Evolutionary conservation across 2,113 vertebrate species (phyloP), one percentile per base, ranked within the genome.

Genomic region (Nothocercus julius): DNA sequence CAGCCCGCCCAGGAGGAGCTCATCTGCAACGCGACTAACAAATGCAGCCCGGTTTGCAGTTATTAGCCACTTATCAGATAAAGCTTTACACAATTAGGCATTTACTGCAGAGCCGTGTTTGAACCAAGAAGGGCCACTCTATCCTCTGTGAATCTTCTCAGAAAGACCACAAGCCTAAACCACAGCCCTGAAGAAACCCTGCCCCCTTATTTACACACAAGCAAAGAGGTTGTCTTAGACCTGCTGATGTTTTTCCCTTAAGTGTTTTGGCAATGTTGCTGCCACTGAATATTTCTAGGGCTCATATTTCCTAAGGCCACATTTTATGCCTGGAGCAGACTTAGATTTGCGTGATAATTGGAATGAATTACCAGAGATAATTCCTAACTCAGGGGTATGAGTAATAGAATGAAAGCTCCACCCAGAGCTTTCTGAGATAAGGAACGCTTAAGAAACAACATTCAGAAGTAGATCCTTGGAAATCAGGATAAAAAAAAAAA

Each of bases 21-120:
- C 21, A 45, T 16, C 7, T n/a, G n/a, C 42, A 38, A 11, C 0
- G 0, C 0, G 12, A 69, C 13, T 4, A 42, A 7, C 3, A 53
- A 77, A 69, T 1, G 4, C 38, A 20, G 22, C 3, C 67, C 5
- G 0, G 45, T 30, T 66, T 49, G 28, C 56, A 14, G 27, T 18
- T 15, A 14, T 5, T 22, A 51, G 61, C 32, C 7, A 5, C 0
- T 0, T 2, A 19, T 30, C 20, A 21, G 72, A 17, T 7, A 53
- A 38, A 75, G 53, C 18, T 16, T 14, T 6, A 2, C 27, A 18
- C 62, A 16, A 42, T 7, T 4, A 56, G 47, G 34, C 22, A 22
- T n/a, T 83, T 18, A 27, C 0, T 4, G 72, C 32, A 34, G 64
- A 28, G 21, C 25, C 49, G 6, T 27, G 1, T 9, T 19, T 11